phyloP scores from a whole-genome alignment of 2,888 invertebrate genomes.

The Melanargia galathea region DNA sequence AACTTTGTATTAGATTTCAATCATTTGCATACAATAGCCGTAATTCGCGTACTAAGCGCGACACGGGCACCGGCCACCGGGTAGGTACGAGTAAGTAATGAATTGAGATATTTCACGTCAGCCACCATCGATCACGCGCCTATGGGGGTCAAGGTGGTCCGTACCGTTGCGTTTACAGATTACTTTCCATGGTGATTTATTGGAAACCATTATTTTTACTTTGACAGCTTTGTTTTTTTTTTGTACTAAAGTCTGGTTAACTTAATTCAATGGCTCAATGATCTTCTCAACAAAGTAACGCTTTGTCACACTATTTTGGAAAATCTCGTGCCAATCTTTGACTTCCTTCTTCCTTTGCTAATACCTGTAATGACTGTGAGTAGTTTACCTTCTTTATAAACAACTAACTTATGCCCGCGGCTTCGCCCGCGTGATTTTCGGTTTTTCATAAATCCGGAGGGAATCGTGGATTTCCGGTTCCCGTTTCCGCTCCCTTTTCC shows the following conservation, averaged over 20 bases:
- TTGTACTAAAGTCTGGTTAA: background rate
- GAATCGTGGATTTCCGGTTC: too few species aligned
- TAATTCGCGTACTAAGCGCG: slow-evolving; percentile 23
- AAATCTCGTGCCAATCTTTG: background rate
- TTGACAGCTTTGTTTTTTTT: slow-evolving; percentile 10
- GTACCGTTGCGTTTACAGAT: slow-evolving; percentile 17
- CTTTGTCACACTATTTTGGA: background rate
- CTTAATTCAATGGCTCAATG: background rate
- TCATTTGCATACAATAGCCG: slow-evolving; percentile 28
- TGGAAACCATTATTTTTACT: slow-evolving; percentile 19
- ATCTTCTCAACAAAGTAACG: background rate
- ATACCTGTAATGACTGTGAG: background rate
- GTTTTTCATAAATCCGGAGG: too few species aligned
- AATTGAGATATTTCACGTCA: slow-evolving; percentile 62
- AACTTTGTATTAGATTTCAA: slow-evolving; percentile 7
- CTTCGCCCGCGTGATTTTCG: too few species aligned
- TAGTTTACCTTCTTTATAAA: too few species aligned
- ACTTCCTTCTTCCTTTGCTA: background rate
- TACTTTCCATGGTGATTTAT: slow-evolving; percentile 25
- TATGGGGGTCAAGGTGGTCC: slow-evolving; percentile 31
- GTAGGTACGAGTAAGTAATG: slow-evolving; percentile 49
- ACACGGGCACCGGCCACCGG: background rate
- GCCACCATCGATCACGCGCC: slow-evolving; percentile 53
- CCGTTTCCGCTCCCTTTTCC: too few species aligned
- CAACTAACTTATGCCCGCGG: too few species aligned